These are phyloP conservation scores for Entomobrya multifasciata DNA, from an alignment of 2,888 invertebrate genomes.

Conservation along the genomic window DNA sequence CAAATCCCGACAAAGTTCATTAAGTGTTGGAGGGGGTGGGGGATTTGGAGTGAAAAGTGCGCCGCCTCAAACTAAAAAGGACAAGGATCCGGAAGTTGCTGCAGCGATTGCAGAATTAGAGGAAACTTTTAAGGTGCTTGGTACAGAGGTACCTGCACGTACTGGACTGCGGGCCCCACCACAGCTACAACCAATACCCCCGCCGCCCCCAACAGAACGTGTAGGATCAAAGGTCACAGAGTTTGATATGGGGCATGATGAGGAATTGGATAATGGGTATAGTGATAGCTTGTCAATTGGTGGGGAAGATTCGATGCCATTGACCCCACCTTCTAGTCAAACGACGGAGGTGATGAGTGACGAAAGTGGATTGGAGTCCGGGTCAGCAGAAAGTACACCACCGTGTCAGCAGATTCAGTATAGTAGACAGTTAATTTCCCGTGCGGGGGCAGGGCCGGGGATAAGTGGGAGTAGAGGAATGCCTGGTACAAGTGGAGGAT, in stretches of 20 bases:
- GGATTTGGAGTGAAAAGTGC: slow-evolving; percentile 59
- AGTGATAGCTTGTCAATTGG: neutral
- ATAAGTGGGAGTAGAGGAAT: neutral
- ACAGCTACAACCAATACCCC: no score
- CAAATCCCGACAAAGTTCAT: slow-evolving; percentile 41
- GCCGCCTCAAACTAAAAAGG: slow-evolving; percentile 52
- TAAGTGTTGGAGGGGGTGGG: slow-evolving; percentile 16
- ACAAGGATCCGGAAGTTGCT: slow-evolving; percentile 71
- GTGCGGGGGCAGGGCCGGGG: no score
- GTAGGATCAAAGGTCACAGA: neutral
- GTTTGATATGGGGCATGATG: neutral
- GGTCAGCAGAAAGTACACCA: neutral
- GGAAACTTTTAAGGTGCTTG: slow-evolving; percentile 70
- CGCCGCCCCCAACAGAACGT: no score
- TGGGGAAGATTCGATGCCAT: neutral
- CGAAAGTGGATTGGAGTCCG: slow-evolving; percentile 7
- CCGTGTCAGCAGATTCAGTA: slow-evolving; percentile 32
- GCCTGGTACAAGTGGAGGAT: slow-evolving; percentile 9
- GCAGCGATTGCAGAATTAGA: slow-evolving; percentile 73
- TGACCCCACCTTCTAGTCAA: neutral
- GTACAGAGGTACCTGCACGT: neutral
- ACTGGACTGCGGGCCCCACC: no score
- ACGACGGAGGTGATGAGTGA: neutral
- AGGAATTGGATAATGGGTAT: neutral
- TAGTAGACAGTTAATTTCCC: slow-evolving; percentile 43